Percentiles rank a stretch among this genome's conserved stretches.
These are phyloP conservation scores for Drosophila kanekoi DNA, from an alignment of 2,888 invertebrate species.

Conservation along the genomic window DNA sequence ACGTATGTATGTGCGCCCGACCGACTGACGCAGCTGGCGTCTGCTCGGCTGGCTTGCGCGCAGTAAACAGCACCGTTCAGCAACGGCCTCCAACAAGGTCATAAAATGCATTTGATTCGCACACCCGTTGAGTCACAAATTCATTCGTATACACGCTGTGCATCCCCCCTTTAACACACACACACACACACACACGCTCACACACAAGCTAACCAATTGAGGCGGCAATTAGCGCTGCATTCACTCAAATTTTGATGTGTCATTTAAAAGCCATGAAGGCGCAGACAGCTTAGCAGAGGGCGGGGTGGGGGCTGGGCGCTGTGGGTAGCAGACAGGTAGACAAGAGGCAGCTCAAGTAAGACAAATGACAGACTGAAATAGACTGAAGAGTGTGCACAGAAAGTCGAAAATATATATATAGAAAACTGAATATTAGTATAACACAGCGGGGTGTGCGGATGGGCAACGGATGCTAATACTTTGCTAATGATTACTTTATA, in stretches of 20 bases:
- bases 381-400: background rate
- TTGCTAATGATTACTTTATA: background rate
- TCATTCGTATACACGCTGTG: constrained; percentile 6
- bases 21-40: constrained; percentile 22
- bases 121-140: constrained; percentile 25
- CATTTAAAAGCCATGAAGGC: constrained; percentile 27
- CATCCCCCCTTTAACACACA: background rate
- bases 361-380: constrained; percentile 17
- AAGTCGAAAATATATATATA: background rate
- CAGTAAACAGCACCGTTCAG: constrained; percentile 18
- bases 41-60: constrained; percentile 22
- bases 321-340: background rate
- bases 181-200: background rate
- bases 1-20: too few relatives aligned
- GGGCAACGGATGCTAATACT: background rate
- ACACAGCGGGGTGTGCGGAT: background rate
- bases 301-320: background rate
- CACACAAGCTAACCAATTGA: constrained; percentile 28
- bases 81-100: constrained; percentile 43
- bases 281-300: background rate
- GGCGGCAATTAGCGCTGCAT: constrained; percentile 51
- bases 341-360: constrained; percentile 8
- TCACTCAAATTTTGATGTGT: constrained; percentile 29
- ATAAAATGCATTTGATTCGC: constrained; percentile 42
- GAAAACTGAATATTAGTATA: background rate